phyloP scores from a whole-genome alignment of 2,888 invertebrate species.

The Hypsopygia costalis region DNA sequence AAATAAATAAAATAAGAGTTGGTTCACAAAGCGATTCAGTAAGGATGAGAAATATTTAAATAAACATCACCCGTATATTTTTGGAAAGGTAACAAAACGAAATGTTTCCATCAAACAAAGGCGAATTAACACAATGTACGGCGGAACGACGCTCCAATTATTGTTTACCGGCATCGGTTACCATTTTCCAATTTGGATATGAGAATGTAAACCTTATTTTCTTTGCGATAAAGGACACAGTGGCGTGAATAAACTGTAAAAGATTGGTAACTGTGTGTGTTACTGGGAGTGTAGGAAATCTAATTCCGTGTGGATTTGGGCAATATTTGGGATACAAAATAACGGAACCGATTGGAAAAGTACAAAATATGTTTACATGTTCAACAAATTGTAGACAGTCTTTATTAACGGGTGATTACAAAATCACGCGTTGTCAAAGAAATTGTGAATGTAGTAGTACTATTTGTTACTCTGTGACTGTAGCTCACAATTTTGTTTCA shows the following conservation, averaged over 20 bases:
- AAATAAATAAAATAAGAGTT: no score
- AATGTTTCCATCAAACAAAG: conserved; percentile 37
- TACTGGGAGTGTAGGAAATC: not conserved
- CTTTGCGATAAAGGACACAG: conserved; percentile 5
- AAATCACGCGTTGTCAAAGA: no score
- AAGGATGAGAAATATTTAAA: conserved; percentile 14
- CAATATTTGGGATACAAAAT: not conserved
- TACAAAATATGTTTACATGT: no score
- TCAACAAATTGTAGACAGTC: no score
- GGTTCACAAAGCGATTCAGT: no score
- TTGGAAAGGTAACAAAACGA: conserved; percentile 35
- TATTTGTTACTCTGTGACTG: no score
- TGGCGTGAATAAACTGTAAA: not conserved
- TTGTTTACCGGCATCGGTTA: conserved; percentile 17
- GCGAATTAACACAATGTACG: conserved; percentile 33
- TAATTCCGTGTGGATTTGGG: conserved; percentile 3
- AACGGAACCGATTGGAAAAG: conserved; percentile 1
- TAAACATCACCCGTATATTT: conserved; percentile 24
- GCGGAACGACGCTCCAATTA: conserved; percentile 57
- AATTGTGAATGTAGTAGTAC: no score
- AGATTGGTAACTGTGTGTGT: not conserved
- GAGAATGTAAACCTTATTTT: conserved; percentile 5
- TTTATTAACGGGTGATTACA: no score
- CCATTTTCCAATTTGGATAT: not conserved
- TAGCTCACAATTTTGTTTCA: no score